Conservation (phyloP, 2,113 vertebrate genomes). For the Hylia prasina region DNA sequence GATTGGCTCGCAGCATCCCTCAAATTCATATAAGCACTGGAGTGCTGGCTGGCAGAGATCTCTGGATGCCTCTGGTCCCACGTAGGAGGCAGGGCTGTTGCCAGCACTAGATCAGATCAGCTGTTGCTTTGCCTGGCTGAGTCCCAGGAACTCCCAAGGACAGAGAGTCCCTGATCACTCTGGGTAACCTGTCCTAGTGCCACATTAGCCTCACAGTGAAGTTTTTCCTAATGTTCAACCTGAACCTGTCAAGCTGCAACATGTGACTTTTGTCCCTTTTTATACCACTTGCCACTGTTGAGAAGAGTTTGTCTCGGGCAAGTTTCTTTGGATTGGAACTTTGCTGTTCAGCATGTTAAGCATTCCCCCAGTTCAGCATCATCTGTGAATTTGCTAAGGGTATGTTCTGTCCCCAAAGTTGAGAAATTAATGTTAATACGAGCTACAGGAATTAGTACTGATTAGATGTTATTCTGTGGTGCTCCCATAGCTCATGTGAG, state of each 20-base stretch:
- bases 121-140: neutral
- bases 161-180: neutral
- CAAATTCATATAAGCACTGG: neutral
- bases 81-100: neutral
- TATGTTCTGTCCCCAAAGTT: slow-evolving; percentile 11
- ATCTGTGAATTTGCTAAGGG: slow-evolving; percentile 1
- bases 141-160: neutral
- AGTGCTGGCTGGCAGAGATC: neutral
- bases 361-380: neutral
- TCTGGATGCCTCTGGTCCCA: neutral
- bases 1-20: neutral
- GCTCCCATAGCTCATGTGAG: slow-evolving; percentile 27
- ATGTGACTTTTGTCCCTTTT: neutral
- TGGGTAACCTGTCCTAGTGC: neutral
- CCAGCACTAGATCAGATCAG: neutral
- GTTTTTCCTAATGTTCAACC: neutral
- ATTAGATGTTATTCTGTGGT: slow-evolving; percentile 38
- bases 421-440: slow-evolving; percentile 51
- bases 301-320: neutral
- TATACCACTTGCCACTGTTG: neutral
- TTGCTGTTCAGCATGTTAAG: neutral
- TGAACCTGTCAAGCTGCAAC: neutral
- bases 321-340: neutral
- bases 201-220: neutral
- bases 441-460: slow-evolving; percentile 41